These are phyloP conservation scores for Lophotriccus pileatus DNA, from an alignment of 2,797 vertebrate species.

Conservation along the genomic window DNA sequence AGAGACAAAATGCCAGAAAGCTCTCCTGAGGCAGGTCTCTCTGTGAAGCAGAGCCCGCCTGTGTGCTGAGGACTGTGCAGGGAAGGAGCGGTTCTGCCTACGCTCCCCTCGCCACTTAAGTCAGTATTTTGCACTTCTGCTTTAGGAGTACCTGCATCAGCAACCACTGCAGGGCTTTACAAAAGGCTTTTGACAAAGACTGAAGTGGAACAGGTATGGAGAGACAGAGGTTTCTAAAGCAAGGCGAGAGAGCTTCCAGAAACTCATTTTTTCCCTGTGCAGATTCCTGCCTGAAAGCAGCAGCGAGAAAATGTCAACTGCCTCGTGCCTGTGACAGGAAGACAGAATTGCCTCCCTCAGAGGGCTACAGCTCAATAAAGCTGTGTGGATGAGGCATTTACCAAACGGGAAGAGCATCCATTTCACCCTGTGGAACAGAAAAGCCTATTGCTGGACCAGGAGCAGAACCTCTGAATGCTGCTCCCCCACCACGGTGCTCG, in stretches of 20 bases:
- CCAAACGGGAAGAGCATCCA: background rate
- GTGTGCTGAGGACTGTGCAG: rapidly evolving
- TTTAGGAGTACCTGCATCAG: background rate
- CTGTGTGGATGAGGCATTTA: background rate
- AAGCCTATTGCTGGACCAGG: background rate
- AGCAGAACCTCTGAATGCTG: background rate
- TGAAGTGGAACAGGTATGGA: background rate
- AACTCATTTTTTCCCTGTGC: background rate
- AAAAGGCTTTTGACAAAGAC: background rate
- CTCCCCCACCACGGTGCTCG: rapidly evolving
- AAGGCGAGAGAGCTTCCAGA: background rate
- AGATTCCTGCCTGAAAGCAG: background rate
- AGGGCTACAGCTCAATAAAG: background rate
- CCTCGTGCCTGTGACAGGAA: background rate
- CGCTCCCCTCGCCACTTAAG: rapidly evolving
- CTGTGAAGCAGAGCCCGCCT: background rate
- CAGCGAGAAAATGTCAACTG: background rate
- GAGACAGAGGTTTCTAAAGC: background rate
- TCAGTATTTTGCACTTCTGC: background rate
- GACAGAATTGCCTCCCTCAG: background rate
- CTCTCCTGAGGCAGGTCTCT: rapidly evolving
- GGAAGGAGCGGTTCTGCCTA: background rate
- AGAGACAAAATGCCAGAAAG: background rate
- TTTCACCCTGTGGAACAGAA: rapidly evolving
- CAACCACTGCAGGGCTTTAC: background rate